Evolutionary conservation across 2,888 invertebrate genomes (phyloP), one percentile per base, ranked within the genome.

Genomic region (Mechanitis mazaeus): DNA sequence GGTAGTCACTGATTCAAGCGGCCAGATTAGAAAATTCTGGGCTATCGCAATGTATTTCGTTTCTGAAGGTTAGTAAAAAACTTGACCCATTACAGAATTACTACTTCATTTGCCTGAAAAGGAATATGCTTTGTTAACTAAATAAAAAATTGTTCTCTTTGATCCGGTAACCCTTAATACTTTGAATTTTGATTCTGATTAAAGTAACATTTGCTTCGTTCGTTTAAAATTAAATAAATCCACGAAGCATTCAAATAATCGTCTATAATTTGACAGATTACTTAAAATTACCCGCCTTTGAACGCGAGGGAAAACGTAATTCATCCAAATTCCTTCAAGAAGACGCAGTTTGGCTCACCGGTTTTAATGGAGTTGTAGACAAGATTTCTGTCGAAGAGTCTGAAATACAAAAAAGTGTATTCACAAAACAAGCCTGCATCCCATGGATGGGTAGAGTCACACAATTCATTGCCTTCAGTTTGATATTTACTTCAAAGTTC

Each of bases 391-490:
- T 62, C 3, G 69, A 66, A 6, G 64, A 67, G 3, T 53, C 54
- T 1, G 69, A 73, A 7, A 69, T 74, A 35, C 58, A 67, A 3
- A 56, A 67, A 0, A 72, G 67, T 3, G 46, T 68, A 3, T 87
- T 76, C 69, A 85, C 81, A 1, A 57, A 72, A 65, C 85, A 87
- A 66, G 80, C 77, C 46, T 87, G 86, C 69, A 72, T 84, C 46
- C 72, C 78, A 45, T 77, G 79, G 76, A 87, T 87, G 87, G 86
- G 87, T 87, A 65, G 75, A 75, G 0, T 42, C 9, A 9, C 42
- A 3, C 9, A 42, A 1, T 42, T 42, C 3, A 42, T 9, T 42
- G 2, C 20, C 20, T 20, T 20, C 6, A 20, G 20, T 20, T 20
- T 20, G 20, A 20, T 20, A 20, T 20, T 20, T 1, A 20, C 20